Percentiles rank a stretch among this genome's conserved stretches.
phyloP scores from a whole-genome alignment of 35 echinoderm and acorn worm species.

The Strongylocentrotus purpuratus region DNA sequence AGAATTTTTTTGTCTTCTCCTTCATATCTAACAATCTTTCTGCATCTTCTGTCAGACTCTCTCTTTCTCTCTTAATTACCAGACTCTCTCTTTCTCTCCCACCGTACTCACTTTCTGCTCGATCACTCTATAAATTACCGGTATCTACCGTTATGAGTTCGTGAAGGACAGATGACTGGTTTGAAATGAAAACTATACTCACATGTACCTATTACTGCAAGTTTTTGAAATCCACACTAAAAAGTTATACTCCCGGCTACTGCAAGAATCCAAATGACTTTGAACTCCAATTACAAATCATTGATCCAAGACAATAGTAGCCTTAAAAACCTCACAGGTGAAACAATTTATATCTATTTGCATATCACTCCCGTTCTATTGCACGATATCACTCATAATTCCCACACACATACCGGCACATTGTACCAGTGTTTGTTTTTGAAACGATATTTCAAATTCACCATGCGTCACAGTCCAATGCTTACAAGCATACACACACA shows the following conservation, averaged over 20 bases:
- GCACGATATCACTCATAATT: neutral
- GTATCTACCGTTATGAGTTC: neutral
- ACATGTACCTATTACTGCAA: neutral
- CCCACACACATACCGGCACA: neutral
- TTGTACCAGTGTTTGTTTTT: neutral
- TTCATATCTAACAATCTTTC: too few relatives aligned
- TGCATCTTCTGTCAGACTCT: too few relatives aligned
- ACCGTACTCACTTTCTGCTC: neutral
- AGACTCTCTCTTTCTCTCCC: neutral
- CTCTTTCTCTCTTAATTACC: too few relatives aligned
- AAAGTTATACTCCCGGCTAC: neutral
- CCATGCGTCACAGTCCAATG: slow-evolving; percentile 11
- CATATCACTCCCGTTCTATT: neutral
- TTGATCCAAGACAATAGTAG: neutral
- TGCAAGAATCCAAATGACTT: neutral
- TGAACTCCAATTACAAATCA: neutral
- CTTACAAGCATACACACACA: neutral
- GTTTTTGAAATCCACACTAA: neutral
- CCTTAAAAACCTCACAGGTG: neutral
- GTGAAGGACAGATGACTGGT: neutral
- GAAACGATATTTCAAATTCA: neutral
- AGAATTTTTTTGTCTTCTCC: too few relatives aligned
- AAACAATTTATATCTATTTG: neutral
- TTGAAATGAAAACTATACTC: slow-evolving; percentile 5
- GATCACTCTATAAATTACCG: neutral